These are phyloP conservation scores for Hirtodrosophila histrioides DNA, from an alignment of 2,888 invertebrate genomes.

Conservation along the genomic window DNA sequence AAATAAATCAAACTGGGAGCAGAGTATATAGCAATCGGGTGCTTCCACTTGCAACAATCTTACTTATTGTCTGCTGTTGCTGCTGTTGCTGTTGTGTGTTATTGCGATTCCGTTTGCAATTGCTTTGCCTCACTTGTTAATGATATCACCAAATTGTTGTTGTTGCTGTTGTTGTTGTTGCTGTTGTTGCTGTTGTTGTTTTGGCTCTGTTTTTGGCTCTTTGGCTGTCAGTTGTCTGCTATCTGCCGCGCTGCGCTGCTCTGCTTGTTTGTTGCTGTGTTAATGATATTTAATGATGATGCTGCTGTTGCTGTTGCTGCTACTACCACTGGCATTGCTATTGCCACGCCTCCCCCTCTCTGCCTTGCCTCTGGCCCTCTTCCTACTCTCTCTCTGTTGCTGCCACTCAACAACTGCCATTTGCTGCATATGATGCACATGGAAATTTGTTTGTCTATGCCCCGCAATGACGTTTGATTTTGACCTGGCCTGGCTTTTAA, in stretches of 20 bases:
- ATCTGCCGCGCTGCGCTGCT: slow-evolving; percentile 23
- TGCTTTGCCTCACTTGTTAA: slow-evolving; percentile 69
- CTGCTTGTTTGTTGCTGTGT: slow-evolving; percentile 75
- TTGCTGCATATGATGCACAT: slow-evolving; percentile 67
- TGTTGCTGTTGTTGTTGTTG: slow-evolving; percentile 31
- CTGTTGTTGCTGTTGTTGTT: slow-evolving; percentile 29
- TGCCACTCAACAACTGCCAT: slow-evolving; percentile 46
- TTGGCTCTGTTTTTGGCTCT: slow-evolving; percentile 47
- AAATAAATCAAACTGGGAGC: no score
- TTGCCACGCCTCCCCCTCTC: slow-evolving; percentile 23
- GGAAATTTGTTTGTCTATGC: slow-evolving; percentile 73
- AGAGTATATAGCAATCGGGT: no score
- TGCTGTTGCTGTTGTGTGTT: slow-evolving; percentile 55
- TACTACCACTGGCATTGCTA: slow-evolving; percentile 28
- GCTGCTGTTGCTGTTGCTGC: slow-evolving; percentile 47
- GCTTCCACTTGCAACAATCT: no score
- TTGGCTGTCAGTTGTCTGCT: slow-evolving; percentile 48
- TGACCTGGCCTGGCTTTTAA: slow-evolving; percentile 61
- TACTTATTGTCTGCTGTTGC: slow-evolving; percentile 12
- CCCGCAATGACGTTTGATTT: slow-evolving; percentile 66
- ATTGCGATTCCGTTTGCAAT: slow-evolving; percentile 76
- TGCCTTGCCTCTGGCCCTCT: not conserved
- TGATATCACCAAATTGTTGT: slow-evolving; percentile 70
- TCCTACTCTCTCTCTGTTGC: not conserved
- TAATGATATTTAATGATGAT: slow-evolving; percentile 80